Evolutionary conservation across 2,888 invertebrate species (phyloP).

Genomic region (Pristionchus entomophagus): DNA sequence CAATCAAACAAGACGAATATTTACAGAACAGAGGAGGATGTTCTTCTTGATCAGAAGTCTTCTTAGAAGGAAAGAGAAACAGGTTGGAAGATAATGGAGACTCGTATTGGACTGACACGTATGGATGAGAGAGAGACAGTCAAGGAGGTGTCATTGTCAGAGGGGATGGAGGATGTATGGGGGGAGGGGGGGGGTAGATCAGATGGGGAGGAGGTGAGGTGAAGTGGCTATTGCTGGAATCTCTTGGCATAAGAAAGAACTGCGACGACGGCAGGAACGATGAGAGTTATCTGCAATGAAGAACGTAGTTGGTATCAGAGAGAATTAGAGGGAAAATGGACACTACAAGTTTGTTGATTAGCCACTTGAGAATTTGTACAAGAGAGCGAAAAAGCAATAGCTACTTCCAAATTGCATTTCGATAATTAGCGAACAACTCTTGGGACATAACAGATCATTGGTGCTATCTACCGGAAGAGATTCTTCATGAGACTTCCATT

Average conservation of each 20-base stretch:
- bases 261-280: slow-evolving; percentile 9
- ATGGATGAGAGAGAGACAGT: background rate
- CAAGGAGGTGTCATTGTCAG: background rate
- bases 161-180: too few relatives aligned
- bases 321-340: background rate
- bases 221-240: slow-evolving; percentile 22
- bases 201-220: background rate
- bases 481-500: too few relatives aligned
- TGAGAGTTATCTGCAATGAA: slow-evolving; percentile 17
- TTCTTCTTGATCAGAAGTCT: background rate
- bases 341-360: too few relatives aligned
- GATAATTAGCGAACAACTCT: too few relatives aligned
- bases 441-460: background rate
- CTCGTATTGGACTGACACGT: background rate
- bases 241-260: slow-evolving; percentile 8
- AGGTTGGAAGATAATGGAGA: background rate
- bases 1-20: background rate
- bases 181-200: background rate
- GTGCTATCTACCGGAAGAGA: too few relatives aligned
- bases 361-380: too few relatives aligned
- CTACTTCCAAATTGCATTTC: too few relatives aligned
- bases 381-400: too few relatives aligned
- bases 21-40: background rate
- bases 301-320: background rate
- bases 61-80: background rate